Percentiles rank a stretch among this genome's conserved stretches.
Conservation (phyloP, 2,113 vertebrate species). For the Gobio gobio region DNA sequence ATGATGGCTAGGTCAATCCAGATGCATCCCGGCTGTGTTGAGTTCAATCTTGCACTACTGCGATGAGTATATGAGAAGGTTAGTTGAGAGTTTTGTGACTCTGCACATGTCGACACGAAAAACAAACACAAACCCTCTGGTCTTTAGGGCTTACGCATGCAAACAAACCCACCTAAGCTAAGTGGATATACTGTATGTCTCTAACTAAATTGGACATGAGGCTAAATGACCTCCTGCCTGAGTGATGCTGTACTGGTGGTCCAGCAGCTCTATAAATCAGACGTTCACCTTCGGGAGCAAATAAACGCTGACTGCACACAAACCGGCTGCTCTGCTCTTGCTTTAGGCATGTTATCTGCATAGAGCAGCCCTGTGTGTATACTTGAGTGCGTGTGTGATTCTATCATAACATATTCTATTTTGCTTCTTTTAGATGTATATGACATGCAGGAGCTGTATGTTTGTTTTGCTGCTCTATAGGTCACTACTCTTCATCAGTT, state of each 20-base stretch:
- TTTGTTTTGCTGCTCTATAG: conserved; percentile 21
- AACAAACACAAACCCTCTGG: background rate
- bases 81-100: background rate
- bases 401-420: background rate
- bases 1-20: background rate
- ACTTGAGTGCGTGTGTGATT: background rate
- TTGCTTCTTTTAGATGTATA: background rate
- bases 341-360: background rate
- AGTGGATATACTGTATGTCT: background rate
- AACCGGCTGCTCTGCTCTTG: background rate
- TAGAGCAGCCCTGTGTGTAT: background rate
- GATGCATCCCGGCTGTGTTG: background rate
- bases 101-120: background rate
- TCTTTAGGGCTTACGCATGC: background rate
- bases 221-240: background rate
- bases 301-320: conserved; percentile 33
- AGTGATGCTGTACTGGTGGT: conserved; percentile 34
- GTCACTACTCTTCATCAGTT: background rate
- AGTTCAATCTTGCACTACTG: background rate
- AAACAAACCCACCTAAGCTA: conserved; percentile 2
- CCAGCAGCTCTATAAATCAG: conserved; percentile 39
- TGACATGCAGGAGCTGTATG: background rate
- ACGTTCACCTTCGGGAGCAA: conserved; percentile 14
- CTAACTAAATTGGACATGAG: background rate
- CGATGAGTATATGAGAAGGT: background rate